Conservation (phyloP, 30 jellyfish, hydroid and myxozoan species). For the Chrysaora quinquecirrha region DNA sequence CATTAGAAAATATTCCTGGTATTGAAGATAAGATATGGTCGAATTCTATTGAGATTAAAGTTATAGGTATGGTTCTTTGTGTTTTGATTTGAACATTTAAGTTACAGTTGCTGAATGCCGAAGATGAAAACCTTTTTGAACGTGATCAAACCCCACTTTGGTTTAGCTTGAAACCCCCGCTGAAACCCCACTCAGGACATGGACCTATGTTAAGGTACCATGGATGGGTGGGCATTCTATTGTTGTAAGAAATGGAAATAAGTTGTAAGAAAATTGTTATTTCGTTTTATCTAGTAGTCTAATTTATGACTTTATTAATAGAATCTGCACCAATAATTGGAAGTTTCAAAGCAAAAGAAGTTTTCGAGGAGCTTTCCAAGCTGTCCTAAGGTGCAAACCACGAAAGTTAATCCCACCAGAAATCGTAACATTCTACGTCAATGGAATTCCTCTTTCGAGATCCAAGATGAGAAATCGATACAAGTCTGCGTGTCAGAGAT, state of each 20-base stretch:
- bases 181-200: too few species aligned
- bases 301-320: neutral
- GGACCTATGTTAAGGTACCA: too few species aligned
- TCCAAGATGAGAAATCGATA: slow-evolving; percentile 22
- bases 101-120: neutral
- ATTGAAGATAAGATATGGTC: neutral
- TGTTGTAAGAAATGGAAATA: too few species aligned
- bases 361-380: slow-evolving; percentile 8
- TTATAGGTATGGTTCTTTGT: neutral
- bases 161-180: too few species aligned
- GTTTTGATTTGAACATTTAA: neutral
- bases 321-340: slow-evolving; percentile 27
- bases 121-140: too few species aligned
- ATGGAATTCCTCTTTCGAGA: slow-evolving; percentile 39
- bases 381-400: slow-evolving; percentile 40
- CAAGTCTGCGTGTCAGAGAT: slow-evolving; percentile 18
- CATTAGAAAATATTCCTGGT: neutral
- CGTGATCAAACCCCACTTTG: too few species aligned
- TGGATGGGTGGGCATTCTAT: too few species aligned
- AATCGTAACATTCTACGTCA: slow-evolving; percentile 17
- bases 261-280: too few species aligned
- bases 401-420: slow-evolving; percentile 36
- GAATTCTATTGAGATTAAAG: neutral
- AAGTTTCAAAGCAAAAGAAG: slow-evolving; percentile 20
- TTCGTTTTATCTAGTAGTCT: too few species aligned